Evolutionary conservation across 2,888 invertebrate species (phyloP).

Genomic region (Eupithecia vulgata): DNA sequence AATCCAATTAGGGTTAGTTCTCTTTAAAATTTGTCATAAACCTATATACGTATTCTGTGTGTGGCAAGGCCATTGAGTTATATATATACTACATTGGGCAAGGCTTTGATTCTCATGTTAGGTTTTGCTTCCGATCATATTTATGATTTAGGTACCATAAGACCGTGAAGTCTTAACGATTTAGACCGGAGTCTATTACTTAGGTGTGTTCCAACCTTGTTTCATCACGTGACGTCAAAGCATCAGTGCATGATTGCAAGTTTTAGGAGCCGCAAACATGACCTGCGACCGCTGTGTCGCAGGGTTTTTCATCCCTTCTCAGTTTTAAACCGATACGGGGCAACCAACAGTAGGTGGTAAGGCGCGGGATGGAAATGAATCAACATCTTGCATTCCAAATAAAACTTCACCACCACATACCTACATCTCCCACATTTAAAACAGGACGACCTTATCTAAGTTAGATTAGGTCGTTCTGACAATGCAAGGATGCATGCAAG

Average conservation of each 20-base stretch:
- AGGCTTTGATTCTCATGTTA: too few species aligned
- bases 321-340: not conserved
- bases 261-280: not conserved
- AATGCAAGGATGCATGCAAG: too few species aligned
- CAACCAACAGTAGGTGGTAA: not conserved
- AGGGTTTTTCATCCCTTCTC: not conserved
- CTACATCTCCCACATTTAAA: too few species aligned
- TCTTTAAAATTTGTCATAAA: too few species aligned
- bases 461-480: too few species aligned
- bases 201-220: slow-evolving; percentile 5
- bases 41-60: too few species aligned
- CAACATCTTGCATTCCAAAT: not conserved
- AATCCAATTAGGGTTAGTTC: too few species aligned
- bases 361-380: not conserved
- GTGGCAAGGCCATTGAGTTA: too few species aligned
- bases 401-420: too few species aligned
- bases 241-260: not conserved
- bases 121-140: too few species aligned
- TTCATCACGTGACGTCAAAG: slow-evolving; percentile 8
- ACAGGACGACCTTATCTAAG: too few species aligned
- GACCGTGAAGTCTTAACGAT: slow-evolving; percentile 7
- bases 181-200: not conserved
- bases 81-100: too few species aligned
- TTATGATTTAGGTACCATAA: not conserved
- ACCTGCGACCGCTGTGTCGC: not conserved